phyloP scores from a whole-genome alignment of 2,113 vertebrate species.

The Lycaon pictus region DNA sequence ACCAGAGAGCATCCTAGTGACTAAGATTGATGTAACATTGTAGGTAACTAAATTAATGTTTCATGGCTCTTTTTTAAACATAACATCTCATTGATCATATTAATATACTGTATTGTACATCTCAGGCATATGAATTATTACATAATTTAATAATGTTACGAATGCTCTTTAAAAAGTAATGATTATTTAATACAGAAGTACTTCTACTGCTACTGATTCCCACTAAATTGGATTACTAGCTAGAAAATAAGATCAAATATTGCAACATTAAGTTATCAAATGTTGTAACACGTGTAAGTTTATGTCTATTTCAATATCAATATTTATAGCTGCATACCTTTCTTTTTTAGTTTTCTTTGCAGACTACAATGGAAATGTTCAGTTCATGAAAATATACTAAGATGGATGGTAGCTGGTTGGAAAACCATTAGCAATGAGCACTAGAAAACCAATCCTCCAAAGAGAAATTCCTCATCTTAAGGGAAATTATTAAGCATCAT shows the following conservation, averaged over 20 bases:
- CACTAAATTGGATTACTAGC: not conserved
- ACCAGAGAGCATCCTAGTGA: constrained; percentile 73
- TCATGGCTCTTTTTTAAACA: constrained; percentile 75
- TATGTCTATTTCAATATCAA: not conserved
- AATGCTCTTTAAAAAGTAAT: constrained; percentile 23
- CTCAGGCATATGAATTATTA: constrained; percentile 27
- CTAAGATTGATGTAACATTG: constrained; percentile 79
- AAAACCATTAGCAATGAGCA: not conserved
- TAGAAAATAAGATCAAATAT: constrained; percentile 57
- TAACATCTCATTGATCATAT: constrained; percentile 53
- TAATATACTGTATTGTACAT: constrained; percentile 53
- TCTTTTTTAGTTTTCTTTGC: constrained; percentile 20
- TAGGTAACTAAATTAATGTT: constrained; percentile 80
- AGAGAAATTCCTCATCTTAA: not conserved
- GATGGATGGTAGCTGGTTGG: not conserved
- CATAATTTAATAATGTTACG: not conserved
- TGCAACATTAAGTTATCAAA: not conserved
- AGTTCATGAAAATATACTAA: not conserved
- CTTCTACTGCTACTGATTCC: not conserved
- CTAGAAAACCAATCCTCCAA: not conserved
- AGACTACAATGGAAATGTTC: not conserved
- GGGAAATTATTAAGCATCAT: not conserved
- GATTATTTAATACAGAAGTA: constrained; percentile 30
- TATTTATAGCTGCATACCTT: not conserved
- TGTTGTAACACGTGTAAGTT: not conserved